Percentiles rank a stretch among this genome's conserved stretches.
phyloP scores from a whole-genome alignment of 2,888 invertebrate species.

The Hydroisotoma schaefferi region DNA sequence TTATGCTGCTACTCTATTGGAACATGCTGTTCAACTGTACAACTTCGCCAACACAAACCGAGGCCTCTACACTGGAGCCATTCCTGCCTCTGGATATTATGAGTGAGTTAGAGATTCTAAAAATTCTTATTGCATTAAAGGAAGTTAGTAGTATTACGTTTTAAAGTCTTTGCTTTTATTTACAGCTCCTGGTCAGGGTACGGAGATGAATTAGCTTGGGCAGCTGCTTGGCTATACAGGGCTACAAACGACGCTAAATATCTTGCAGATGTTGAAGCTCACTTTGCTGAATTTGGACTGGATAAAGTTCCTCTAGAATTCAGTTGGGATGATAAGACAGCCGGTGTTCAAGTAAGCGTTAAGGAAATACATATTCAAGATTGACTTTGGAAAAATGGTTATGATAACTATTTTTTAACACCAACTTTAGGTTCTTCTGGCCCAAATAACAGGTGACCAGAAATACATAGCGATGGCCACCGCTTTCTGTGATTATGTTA shows the following conservation, averaged over 20 bases:
- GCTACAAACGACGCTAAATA: conserved; percentile 56
- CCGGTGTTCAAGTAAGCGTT: conserved; percentile 56
- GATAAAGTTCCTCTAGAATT: conserved; percentile 56
- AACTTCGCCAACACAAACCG: conserved; percentile 56
- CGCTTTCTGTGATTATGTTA: conserved; percentile 57
- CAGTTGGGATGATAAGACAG: conserved; percentile 59
- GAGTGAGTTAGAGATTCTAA: conserved; percentile 50
- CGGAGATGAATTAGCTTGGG: conserved; percentile 60
- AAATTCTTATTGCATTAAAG: background rate
- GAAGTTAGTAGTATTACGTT: too few relatives aligned
- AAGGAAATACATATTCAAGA: background rate
- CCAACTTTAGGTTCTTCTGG: conserved; percentile 52
- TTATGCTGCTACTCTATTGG: conserved; percentile 54
- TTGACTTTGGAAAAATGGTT: background rate
- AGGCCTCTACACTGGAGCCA: conserved; percentile 57
- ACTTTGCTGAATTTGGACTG: conserved; percentile 56
- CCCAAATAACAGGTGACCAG: conserved; percentile 53
- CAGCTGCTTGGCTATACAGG: conserved; percentile 59
- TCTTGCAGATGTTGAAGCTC: conserved; percentile 55
- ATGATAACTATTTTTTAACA: too few relatives aligned
- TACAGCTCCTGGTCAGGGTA: conserved; percentile 55
- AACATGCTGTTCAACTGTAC: conserved; percentile 57
- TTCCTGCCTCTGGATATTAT: conserved; percentile 57
- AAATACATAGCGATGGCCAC: conserved; percentile 54
- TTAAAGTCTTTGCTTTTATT: too few relatives aligned